Base-by-base conservation (phyloP, 2,113 vertebrate genomes). In the Triplophysa dalaica region DNA sequence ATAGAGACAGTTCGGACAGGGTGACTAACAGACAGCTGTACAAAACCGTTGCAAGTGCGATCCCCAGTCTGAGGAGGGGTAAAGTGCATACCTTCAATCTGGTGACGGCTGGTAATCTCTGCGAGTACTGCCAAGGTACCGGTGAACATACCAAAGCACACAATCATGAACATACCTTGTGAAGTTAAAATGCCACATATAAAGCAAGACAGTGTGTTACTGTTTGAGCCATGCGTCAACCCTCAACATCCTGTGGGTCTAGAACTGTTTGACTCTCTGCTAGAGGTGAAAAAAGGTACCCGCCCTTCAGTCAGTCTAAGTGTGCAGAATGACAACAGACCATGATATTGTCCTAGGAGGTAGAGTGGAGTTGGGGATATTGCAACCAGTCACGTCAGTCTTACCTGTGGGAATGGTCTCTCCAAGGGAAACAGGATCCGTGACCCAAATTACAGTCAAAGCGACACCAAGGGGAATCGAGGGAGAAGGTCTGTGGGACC, bases 81-180 rank as follows among this genome's bases (percentile, higher is more conserved):
- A 64, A 83, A 63, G 38, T 65, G 0, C 8, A 43, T 14, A 48
- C 68, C 9, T 82, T 78, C 58, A 72, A 69, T 48, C 48, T 61
- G 12, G 61, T 63, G 24, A 63, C 24, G 0, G 61, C 22, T 5
- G 64, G 78, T 24, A 63, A 62, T 60, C 9, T 66, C 4, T 61
- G 6, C 29, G 85, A 84, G 69, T 16, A 82, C 82, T 4, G 50
- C 26, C 54, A 29, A 86, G 68, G 80, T 69, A 66, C 19, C 77
- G 16, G 56, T 12, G 68, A 84, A 48, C 56, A 80, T 19, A 77
- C 43, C 67, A 29, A 29, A 29, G 2, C 26, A 2, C 26, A 29
- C 26, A 2, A 29, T 2, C 26, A 29, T 29, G 26, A 1, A 29
- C 1, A 29, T 29, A 29, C 26, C 1, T 2, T 29, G 26, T 2